phyloP scores from a whole-genome alignment of 2,888 invertebrate genomes.

The Agonopterix heracliana region DNA sequence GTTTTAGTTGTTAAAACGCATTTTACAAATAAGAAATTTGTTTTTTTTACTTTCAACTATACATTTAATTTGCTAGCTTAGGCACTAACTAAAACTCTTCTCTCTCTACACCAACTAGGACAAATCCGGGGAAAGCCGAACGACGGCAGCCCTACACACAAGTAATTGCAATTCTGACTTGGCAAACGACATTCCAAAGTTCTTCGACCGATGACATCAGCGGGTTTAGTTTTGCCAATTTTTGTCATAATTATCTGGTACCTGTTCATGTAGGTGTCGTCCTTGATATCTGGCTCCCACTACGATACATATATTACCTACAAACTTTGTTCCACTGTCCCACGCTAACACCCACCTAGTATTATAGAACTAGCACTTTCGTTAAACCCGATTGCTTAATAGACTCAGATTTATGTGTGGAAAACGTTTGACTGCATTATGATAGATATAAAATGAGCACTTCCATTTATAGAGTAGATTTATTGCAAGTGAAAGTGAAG shows the following conservation, averaged over 20 bases:
- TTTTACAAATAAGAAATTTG: no score
- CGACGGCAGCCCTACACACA: constrained; percentile 1
- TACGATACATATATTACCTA: no score
- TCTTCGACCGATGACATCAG: constrained; percentile 51
- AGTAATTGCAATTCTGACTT: constrained; percentile 7
- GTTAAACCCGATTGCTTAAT: constrained; percentile 51
- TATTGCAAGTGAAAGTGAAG: constrained; percentile 8
- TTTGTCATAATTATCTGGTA: constrained; percentile 14
- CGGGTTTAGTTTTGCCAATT: constrained; percentile 23
- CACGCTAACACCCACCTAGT: constrained; percentile 56
- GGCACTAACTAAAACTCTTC: no score
- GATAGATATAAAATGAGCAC: constrained; percentile 5
- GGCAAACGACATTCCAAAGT: constrained; percentile 25
- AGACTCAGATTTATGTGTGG: constrained; percentile 33
- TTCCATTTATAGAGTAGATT: constrained; percentile 4
- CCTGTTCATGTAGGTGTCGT: constrained; percentile 40
- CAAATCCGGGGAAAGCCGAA: constrained; percentile 1
- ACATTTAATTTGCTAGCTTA: no score
- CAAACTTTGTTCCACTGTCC: constrained; percentile 30
- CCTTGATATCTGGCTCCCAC: constrained; percentile 43
- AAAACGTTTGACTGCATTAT: constrained; percentile 14
- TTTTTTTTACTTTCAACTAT: no score
- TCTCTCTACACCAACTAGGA: neutral
- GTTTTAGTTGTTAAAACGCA: no score
- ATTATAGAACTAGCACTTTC: constrained; percentile 50